Evolutionary conservation across 2,888 invertebrate genomes (phyloP).

Genomic region (Sesamia inferens): DNA sequence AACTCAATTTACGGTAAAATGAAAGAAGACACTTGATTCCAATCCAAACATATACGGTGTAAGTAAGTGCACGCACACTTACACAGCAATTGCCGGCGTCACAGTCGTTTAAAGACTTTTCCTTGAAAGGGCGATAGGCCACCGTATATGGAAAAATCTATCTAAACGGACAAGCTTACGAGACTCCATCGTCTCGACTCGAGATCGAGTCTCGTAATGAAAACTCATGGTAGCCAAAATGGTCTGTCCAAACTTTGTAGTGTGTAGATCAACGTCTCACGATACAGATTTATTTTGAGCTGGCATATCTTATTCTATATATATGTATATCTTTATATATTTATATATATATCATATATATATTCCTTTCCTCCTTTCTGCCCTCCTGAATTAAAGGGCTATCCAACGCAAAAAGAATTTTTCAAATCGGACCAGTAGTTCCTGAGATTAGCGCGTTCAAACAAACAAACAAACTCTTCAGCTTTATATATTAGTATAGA

Average conservation of each 20-base stretch:
- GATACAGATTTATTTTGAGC: not conserved
- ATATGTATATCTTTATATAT: too few relatives aligned
- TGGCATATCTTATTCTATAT: not conserved
- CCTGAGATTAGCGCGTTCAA: too few relatives aligned
- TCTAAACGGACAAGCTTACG: not conserved
- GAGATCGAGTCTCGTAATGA: too few relatives aligned
- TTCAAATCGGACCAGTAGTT: too few relatives aligned
- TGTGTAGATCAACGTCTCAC: not conserved
- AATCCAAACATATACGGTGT: conserved; percentile 62
- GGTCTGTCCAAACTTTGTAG: not conserved
- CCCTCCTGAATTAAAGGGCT: too few relatives aligned
- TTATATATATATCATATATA: too few relatives aligned
- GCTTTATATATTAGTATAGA: too few relatives aligned
- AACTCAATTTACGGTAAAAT: conserved; percentile 65
- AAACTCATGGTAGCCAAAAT: not conserved
- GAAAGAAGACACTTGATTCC: conserved; percentile 64
- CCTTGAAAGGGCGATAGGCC: not conserved
- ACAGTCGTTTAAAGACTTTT: not conserved
- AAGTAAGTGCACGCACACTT: conserved; percentile 53
- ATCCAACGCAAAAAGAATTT: too few relatives aligned
- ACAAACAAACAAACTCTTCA: too few relatives aligned
- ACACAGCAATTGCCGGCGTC: conserved; percentile 45
- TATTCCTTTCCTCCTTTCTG: too few relatives aligned
- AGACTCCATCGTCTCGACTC: too few relatives aligned
- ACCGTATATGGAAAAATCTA: not conserved